Base-by-base conservation (phyloP, 2,113 vertebrate species). In the Atherinomorus stipes region DNA sequence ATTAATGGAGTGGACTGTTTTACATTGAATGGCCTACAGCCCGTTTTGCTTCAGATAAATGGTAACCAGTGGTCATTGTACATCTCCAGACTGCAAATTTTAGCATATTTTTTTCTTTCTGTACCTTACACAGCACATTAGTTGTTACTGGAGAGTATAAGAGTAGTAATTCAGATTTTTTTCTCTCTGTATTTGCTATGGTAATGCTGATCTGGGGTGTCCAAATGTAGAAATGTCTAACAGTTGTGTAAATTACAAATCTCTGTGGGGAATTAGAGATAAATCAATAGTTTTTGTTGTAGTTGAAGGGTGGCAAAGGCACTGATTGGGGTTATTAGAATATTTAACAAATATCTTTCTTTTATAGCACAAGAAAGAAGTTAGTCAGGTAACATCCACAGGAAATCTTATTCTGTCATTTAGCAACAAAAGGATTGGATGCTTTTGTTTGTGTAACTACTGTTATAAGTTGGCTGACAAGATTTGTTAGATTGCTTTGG, bases 1-100 rank as follows among this genome's bases (percentile, higher is more conserved):
- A 89, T 91, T 89, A 89, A 92, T 88, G 88, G 76, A 80, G 60
- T 72, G 74, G 74, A 65, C 64, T 23, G n/a, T 82, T 91, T 89
- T 87, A 85, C 88, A 85, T 74, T 56, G 73, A 78, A 62, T 11
- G 68, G 71, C 85, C 81, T 68, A 69, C 81, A 73, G 86, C 67
- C 58, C 64, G 75, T 80, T 69, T 82, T 57, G 45, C 57, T 65
- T 82, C 65, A 77, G 71, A 88, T 64, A 62, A 83, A 88, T 83
- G 64, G 74, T 71, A 78, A 84, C 86, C 60, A 67, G 49, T 61
- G 78, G 74, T 81, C 65, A 78, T 88, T 85, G 81, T 42, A 76
- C 69, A 81, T 72, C 71, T 72, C 61, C 16, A 38, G 61, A 16
- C 57, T 56, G 34, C 57, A 49, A 28, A 61, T 76, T 76, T n/a